A percentile compares a stretch with the other conserved stretches of the same genome.
Conservation (phyloP, 2,888 invertebrate genomes). For the Drosophila leonis region DNA sequence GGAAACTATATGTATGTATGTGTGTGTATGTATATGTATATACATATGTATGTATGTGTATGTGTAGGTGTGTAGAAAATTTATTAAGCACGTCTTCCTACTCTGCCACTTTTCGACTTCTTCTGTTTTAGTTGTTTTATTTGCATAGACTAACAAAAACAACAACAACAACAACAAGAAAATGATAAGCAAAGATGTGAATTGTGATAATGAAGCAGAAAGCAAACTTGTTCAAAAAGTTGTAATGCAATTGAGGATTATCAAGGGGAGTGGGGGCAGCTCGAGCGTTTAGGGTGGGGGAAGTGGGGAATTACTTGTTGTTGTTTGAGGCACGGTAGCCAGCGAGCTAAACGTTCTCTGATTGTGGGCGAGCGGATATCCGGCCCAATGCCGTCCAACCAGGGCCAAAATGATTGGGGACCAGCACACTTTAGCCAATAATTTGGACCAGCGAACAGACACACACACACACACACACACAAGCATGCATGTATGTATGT, state of each 20-base stretch:
- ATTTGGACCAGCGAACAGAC: slow-evolving; percentile 9
- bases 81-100: slow-evolving; percentile 21
- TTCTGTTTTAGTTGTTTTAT: slow-evolving; percentile 30
- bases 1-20: slow-evolving; percentile 21
- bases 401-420: slow-evolving; percentile 9
- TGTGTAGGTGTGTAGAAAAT: slow-evolving; percentile 8
- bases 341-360: slow-evolving; percentile 3
- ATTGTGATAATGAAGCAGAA: slow-evolving; percentile 30
- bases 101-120: slow-evolving; percentile 5
- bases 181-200: slow-evolving; percentile 45
- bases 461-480: background rate
- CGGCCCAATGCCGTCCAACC: slow-evolving; percentile 8
- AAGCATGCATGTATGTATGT: background rate
- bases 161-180: slow-evolving; percentile 17
- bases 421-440: background rate
- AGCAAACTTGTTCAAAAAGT: slow-evolving; percentile 20
- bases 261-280: background rate
- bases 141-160: slow-evolving; percentile 29
- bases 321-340: background rate
- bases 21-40: background rate
- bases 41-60: slow-evolving; percentile 5
- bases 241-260: slow-evolving; percentile 19
- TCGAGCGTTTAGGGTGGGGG: background rate
- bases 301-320: background rate
- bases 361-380: slow-evolving; percentile 34